phyloP scores from a whole-genome alignment of 2,888 invertebrate genomes.

The Notodonta dromedarius region DNA sequence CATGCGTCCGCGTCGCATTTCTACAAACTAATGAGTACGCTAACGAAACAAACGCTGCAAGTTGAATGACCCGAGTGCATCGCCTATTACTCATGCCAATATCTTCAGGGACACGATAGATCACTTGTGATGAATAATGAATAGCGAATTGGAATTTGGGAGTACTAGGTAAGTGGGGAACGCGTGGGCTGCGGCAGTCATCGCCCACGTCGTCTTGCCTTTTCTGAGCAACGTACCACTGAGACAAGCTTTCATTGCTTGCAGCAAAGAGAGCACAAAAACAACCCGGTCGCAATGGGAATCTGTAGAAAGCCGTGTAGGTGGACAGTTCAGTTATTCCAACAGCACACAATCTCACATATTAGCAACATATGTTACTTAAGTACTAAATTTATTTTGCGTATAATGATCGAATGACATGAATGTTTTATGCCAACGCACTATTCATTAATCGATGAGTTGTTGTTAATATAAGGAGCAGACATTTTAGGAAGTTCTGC shows the following conservation, averaged over 20 bases:
- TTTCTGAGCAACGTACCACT: constrained; percentile 55
- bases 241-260: constrained; percentile 61
- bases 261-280: constrained; percentile 32
- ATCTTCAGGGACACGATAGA: constrained; percentile 25
- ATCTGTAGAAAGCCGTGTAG: constrained; percentile 67
- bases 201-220: constrained; percentile 51
- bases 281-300: constrained; percentile 35
- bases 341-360: constrained; percentile 44
- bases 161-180: constrained; percentile 36
- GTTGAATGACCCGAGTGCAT: constrained; percentile 57
- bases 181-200: constrained; percentile 42
- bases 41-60: constrained; percentile 36
- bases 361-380: constrained; percentile 16
- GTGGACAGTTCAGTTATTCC: constrained; percentile 54
- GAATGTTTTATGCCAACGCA: constrained; percentile 27
- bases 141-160: constrained; percentile 35
- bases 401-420: constrained; percentile 32
- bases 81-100: constrained; percentile 41
- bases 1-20: constrained; percentile 43
- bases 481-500: constrained; percentile 8
- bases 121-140: constrained; percentile 32
- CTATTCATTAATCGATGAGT: constrained; percentile 25
- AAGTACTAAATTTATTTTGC: neutral
- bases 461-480: constrained; percentile 1
- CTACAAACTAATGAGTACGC: constrained; percentile 38